Evolutionary conservation across 1,140 invertebrate species (phyloP).

Genomic region (Neotoxoptera formosana): DNA sequence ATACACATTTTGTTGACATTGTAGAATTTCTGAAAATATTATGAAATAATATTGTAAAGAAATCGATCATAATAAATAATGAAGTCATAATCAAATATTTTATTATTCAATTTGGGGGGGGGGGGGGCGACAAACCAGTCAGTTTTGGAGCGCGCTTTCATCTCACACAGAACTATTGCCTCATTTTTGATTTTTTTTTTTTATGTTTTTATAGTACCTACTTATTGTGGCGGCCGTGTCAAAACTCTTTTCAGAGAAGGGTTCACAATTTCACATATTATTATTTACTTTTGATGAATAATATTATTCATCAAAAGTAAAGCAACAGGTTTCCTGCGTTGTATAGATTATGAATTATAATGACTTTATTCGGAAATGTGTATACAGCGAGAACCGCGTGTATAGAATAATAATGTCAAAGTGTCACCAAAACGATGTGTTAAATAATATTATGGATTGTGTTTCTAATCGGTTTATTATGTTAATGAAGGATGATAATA

Average conservation of each 20-base stretch:
- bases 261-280: no score
- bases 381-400: background rate
- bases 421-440: background rate
- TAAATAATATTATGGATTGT: slow-evolving; percentile 8
- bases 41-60: background rate
- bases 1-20: background rate
- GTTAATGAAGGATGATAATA: background rate
- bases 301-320: slow-evolving; percentile 1
- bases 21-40: background rate
- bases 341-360: slow-evolving; percentile 11
- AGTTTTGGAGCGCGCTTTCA: no score
- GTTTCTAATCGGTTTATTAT: background rate
- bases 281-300: background rate
- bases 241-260: background rate
- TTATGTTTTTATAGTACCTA: no score
- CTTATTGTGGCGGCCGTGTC: background rate
- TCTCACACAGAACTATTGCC: no score
- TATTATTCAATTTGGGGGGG: no score
- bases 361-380: background rate
- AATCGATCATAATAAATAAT: no score
- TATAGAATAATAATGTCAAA: background rate
- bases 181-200: no score
- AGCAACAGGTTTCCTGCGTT: background rate
- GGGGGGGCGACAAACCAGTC: no score
- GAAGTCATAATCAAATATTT: no score